Evolutionary conservation across 2,888 invertebrate species (phyloP).

Genomic region (Mesorhabditis sp.): DNA sequence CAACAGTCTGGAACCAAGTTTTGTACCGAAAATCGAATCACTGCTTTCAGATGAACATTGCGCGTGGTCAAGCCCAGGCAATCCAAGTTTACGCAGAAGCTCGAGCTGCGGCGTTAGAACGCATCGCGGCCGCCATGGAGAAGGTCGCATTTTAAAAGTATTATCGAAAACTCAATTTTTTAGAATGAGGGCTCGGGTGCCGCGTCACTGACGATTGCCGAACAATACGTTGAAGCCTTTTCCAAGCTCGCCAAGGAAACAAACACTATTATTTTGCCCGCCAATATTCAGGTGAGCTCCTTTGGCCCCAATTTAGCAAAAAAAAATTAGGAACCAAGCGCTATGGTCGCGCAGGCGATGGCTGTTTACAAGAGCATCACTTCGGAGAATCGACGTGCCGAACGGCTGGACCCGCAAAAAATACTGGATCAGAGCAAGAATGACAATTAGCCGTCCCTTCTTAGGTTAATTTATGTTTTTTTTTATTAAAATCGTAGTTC

Average conservation of each 20-base stretch:
- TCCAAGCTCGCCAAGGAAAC: conserved; percentile 84
- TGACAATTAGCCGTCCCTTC: no score
- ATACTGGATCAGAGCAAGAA: no score
- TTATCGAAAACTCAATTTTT: neutral
- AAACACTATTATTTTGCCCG: conserved; percentile 88
- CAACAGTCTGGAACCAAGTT: no score
- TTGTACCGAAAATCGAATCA: no score
- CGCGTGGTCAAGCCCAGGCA: conserved; percentile 76
- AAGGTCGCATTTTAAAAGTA: conserved; percentile 11
- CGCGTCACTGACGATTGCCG: conserved; percentile 84
- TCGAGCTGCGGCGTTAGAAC: conserved; percentile 76
- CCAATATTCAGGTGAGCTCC: conserved; percentile 20
- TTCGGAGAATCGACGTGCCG: no score
- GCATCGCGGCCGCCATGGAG: conserved; percentile 70
- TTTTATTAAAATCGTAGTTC: no score
- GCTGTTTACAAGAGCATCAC: conserved; percentile 42
- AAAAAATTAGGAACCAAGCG: conserved; percentile 22
- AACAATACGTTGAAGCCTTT: conserved; percentile 91
- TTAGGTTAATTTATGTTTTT: no score
- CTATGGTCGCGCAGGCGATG: conserved; percentile 51
- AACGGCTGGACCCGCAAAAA: no score
- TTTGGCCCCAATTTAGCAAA: no score
- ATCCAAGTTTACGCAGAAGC: conserved; percentile 85
- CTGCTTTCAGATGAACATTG: conserved; percentile 40
- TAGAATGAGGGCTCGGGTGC: conserved; percentile 65